These are phyloP conservation scores for Eutolmus rufibarbis DNA, from an alignment of 2,888 invertebrate species.

Conservation along the genomic window DNA sequence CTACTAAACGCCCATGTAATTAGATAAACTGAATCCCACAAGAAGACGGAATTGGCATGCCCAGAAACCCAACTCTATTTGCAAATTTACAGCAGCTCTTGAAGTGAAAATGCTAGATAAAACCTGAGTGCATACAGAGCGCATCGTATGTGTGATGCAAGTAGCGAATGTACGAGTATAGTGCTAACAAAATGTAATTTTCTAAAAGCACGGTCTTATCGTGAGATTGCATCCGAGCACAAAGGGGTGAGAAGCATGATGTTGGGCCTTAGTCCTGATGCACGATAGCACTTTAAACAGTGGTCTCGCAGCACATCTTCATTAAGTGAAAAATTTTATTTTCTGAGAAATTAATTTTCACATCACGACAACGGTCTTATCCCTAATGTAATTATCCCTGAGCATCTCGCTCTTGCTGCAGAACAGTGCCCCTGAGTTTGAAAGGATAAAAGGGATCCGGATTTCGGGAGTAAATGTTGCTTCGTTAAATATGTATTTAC, in stretches of 20 bases:
- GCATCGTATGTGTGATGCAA: background rate
- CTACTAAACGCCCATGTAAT: background rate
- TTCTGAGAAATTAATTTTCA: constrained; percentile 28
- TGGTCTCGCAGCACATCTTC: constrained; percentile 5
- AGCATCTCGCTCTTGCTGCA: background rate
- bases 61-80: constrained; percentile 2
- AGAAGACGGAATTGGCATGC: background rate
- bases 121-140: background rate
- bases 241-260: background rate
- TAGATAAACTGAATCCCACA: background rate
- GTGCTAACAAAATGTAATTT: constrained; percentile 4
- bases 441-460: background rate
- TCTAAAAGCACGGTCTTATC: constrained; percentile 34
- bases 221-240: constrained; percentile 20
- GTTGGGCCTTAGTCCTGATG: background rate
- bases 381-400: background rate
- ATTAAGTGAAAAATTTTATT: constrained; percentile 18
- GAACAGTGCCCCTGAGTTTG: background rate
- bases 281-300: constrained; percentile 8
- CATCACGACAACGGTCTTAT: constrained; percentile 22
- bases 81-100: constrained; percentile 10
- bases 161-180: background rate
- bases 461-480: background rate
- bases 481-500: background rate
- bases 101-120: constrained; percentile 10